phyloP scores from a whole-genome alignment of 2,113 vertebrate species.

The Bos javanicus region DNA sequence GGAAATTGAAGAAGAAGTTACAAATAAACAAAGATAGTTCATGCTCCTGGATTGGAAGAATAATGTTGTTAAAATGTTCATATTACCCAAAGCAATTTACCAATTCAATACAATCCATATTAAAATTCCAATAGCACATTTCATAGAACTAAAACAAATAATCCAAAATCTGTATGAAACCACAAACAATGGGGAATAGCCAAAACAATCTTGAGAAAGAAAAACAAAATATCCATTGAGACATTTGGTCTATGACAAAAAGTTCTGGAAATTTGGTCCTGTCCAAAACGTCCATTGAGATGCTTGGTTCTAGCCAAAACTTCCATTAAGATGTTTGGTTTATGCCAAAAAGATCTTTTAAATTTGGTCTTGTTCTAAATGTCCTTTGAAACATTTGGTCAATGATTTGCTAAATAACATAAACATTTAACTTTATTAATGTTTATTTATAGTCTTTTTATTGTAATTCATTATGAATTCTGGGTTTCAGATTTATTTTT shows the following conservation, averaged over 20 bases:
- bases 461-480: not conserved
- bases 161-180: not conserved
- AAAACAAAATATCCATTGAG: not conserved
- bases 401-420: not conserved
- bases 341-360: not conserved
- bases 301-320: not conserved
- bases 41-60: not conserved
- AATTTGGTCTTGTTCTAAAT: not conserved
- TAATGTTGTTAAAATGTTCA: not conserved
- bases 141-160: not conserved
- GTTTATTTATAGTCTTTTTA: not conserved
- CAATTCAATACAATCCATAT: not conserved
- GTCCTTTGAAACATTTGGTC: not conserved
- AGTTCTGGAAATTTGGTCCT: not conserved
- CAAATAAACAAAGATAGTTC: not conserved
- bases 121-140: not conserved
- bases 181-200: not conserved
- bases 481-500: not conserved
- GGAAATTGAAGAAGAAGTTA: not conserved
- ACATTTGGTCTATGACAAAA: not conserved
- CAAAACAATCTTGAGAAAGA: not conserved
- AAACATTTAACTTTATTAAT: not conserved
- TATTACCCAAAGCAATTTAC: not conserved
- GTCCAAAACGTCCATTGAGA: not conserved
- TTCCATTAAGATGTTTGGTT: not conserved